These are phyloP conservation scores for Sinohyriopsis cumingii DNA, from an alignment of 2,888 invertebrate species.

Conservation along the genomic window DNA sequence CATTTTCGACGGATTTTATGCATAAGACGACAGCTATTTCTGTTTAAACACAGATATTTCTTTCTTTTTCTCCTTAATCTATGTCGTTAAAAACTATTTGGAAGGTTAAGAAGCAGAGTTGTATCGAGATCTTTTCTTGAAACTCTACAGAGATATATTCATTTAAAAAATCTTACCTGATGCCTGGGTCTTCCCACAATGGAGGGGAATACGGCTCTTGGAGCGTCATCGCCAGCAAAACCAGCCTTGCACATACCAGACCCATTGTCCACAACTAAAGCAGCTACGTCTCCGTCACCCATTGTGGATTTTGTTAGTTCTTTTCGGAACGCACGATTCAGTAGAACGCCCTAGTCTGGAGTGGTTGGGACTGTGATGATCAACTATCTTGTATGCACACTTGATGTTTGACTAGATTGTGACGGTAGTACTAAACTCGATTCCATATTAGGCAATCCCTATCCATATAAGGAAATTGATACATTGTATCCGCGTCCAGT, in stretches of 20 bases:
- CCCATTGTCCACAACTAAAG: constrained; percentile 75
- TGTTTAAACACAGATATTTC: too few relatives aligned
- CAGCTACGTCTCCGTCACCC: constrained; percentile 37
- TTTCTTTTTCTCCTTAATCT: too few relatives aligned
- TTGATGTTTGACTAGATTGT: neutral
- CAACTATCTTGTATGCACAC: too few relatives aligned
- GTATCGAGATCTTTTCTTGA: too few relatives aligned
- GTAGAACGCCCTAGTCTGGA: too few relatives aligned
- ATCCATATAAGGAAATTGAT: neutral
- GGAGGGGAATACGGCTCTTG: constrained; percentile 88
- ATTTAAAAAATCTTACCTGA: constrained; percentile 18
- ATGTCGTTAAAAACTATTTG: too few relatives aligned
- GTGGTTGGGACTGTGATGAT: too few relatives aligned
- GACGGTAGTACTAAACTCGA: neutral
- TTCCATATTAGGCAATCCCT: neutral
- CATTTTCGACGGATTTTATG: too few relatives aligned
- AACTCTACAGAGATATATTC: too few relatives aligned
- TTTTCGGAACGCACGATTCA: too few relatives aligned
- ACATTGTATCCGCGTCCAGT: neutral
- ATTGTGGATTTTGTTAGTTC: constrained; percentile 1
- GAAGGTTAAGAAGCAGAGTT: too few relatives aligned
- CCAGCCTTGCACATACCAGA: constrained; percentile 81
- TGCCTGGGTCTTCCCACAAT: constrained; percentile 79
- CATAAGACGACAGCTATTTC: too few relatives aligned
- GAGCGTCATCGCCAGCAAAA: constrained; percentile 84